Percentiles rank a stretch among this genome's conserved stretches.
Evolutionary conservation across 2,113 vertebrate genomes (phyloP).

Genomic region (Pelecanoides urinatrix): DNA sequence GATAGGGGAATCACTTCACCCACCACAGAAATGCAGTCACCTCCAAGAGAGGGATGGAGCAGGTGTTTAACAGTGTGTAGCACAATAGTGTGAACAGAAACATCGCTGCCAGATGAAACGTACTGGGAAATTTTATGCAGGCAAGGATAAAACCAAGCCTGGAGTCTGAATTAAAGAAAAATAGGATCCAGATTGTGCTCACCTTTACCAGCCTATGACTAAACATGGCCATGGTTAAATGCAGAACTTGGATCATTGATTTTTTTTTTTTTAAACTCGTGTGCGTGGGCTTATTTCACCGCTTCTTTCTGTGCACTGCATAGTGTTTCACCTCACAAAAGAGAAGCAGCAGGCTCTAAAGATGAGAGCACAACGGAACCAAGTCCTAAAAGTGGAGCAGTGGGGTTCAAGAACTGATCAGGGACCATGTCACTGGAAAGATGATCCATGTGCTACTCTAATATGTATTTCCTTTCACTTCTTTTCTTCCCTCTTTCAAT

Average conservation of each 20-base stretch:
- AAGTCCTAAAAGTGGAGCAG: not conserved
- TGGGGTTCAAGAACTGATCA: not conserved
- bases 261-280: not conserved
- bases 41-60: not conserved
- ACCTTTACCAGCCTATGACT: not conserved
- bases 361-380: not conserved
- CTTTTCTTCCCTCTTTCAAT: not conserved
- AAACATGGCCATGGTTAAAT: not conserved
- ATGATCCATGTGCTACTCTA: not conserved
- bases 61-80: not conserved
- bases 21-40: not conserved
- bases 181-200: not conserved
- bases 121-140: not conserved
- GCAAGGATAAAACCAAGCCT: not conserved
- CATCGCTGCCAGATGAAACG: not conserved
- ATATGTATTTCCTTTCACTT: not conserved
- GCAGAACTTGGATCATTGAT: not conserved
- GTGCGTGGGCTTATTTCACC: not conserved
- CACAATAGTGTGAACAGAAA: not conserved
- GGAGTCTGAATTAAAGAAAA: not conserved
- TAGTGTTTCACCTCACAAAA: not conserved
- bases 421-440: not conserved
- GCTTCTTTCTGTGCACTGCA: not conserved
- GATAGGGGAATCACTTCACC: not conserved
- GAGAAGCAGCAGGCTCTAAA: not conserved